Base-by-base conservation (phyloP, 2,113 vertebrate genomes). In the Epinephelus lanceolatus region DNA sequence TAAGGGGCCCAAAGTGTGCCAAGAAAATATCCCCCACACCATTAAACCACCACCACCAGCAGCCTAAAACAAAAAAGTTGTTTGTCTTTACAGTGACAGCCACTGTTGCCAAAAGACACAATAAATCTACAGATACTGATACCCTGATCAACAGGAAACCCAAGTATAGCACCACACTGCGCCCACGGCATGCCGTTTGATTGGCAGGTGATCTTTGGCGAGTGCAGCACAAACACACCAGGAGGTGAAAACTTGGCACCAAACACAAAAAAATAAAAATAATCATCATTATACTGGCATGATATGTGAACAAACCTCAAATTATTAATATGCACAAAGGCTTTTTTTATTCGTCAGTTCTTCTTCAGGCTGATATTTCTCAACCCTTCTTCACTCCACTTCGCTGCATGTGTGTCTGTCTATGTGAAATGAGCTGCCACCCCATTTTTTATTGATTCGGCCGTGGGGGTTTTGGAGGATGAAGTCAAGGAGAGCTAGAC, bases 381-480 rank as follows among this genome's bases (percentile, higher is more conserved):
- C 8, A 18, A 12, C 51, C 62, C 27, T 6, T 14, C 42, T 55
- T 23, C 30, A 33, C n/a, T 71, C 25, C 47, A 21, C 40, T 53
- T 49, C 61, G 1, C 52, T 60, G 52, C 9, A 2, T 25, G 21
- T 67, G 60, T 78, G 65, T 81, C 18, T 69, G 67, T 74, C 19
- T 57, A 10, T 81, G 72, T 89, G 83, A 86, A 86, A 92, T 84
- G 80, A 84, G 80, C 71, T 89, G 85, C 60, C 81, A 62, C 21
- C 42, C 30, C 14, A 13, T 79, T 78, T 68, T 89, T 91, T 84
- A 93, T 89, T 86, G 90, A 87, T 91, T 86, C 72, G 87, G 52
- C 91, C 87, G 4, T 89, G 85, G 75, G 57, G 56, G 57, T 47
- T 75, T 84, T 76, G 61, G 78, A 80, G 62, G 81, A 86, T 89